A percentile compares a stretch with the other conserved stretches of the same genome.
phyloP scores from a whole-genome alignment of 2,113 vertebrate genomes.

The Rutilus rutilus region DNA sequence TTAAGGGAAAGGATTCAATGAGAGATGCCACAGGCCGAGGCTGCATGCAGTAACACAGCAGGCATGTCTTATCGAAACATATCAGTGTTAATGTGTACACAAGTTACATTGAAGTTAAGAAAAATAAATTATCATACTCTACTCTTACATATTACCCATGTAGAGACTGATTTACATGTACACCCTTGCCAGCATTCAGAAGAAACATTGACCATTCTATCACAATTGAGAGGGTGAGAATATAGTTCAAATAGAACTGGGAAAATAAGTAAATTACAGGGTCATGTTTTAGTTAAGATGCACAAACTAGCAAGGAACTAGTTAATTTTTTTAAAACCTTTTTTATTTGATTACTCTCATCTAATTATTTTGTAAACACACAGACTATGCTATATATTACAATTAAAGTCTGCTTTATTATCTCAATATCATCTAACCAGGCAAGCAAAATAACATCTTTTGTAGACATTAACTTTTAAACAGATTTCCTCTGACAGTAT shows the following conservation, averaged over 20 bases:
- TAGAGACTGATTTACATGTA: slow-evolving; percentile 27
- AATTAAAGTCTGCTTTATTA: slow-evolving; percentile 46
- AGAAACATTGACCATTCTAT: slow-evolving; percentile 20
- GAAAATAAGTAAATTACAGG: slow-evolving; percentile 33
- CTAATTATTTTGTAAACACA: slow-evolving; percentile 41
- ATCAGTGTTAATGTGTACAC: not conserved
- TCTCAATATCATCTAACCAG: slow-evolving; percentile 29
- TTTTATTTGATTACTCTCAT: slow-evolving; percentile 31
- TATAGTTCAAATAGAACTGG: slow-evolving; percentile 9
- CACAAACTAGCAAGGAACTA: slow-evolving; percentile 42
- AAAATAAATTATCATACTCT: slow-evolving; percentile 23
- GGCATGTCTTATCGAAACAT: not conserved
- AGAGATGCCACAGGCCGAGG: not conserved
- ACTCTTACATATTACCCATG: slow-evolving; percentile 9
- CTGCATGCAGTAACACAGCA: slow-evolving; percentile 42
- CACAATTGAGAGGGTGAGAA: not conserved
- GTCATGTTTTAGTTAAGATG: slow-evolving; percentile 38
- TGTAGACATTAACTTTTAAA: slow-evolving; percentile 66
- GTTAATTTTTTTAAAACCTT: slow-evolving; percentile 20
- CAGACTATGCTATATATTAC: slow-evolving; percentile 41
- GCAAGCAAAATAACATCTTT: slow-evolving; percentile 17
- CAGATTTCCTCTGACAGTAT: slow-evolving; percentile 84
- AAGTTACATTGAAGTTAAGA: slow-evolving; percentile 19
- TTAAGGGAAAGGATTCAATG: not conserved
- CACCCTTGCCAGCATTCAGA: slow-evolving; percentile 36